Conservation (phyloP, 2,797 vertebrate species). For the Lagocephalus sceleratus region DNA sequence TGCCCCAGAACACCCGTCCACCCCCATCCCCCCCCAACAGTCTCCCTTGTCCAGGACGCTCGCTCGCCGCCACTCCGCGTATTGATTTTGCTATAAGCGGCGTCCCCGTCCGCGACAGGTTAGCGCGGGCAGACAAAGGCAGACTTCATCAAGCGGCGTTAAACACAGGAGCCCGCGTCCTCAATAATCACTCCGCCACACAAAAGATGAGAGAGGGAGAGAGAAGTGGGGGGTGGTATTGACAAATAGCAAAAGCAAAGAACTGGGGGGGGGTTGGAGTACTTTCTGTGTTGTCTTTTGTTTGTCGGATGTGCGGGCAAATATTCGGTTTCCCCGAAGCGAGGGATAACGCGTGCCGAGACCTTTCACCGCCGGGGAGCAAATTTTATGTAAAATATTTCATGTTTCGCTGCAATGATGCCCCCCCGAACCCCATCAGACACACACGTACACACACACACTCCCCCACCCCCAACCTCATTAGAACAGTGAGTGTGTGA, state of each 20-base stretch:
- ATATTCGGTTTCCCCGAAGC: neutral
- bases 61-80: constrained; percentile 52
- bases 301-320: constrained; percentile 16
- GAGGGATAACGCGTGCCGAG: neutral
- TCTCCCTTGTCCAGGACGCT: constrained; percentile 33
- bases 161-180: constrained; percentile 75
- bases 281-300: constrained; percentile 38
- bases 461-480: constrained; percentile 39
- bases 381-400: too few relatives aligned
- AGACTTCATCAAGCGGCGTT: constrained; percentile 81
- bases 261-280: constrained; percentile 8
- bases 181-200: constrained; percentile 80
- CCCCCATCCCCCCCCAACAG: constrained; percentile 15
- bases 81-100: constrained; percentile 85
- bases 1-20: constrained; percentile 15
- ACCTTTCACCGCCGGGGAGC: neutral
- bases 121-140: constrained; percentile 79
- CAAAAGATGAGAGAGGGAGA: constrained; percentile 54
- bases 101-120: constrained; percentile 80
- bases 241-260: constrained; percentile 21
- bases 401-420: too few relatives aligned
- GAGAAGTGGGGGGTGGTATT: constrained; percentile 32
- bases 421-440: too few relatives aligned
- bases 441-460: too few relatives aligned
- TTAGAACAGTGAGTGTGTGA: constrained; percentile 34